Base-by-base conservation (phyloP, 2,888 invertebrate genomes). In the Patella caerulea region DNA sequence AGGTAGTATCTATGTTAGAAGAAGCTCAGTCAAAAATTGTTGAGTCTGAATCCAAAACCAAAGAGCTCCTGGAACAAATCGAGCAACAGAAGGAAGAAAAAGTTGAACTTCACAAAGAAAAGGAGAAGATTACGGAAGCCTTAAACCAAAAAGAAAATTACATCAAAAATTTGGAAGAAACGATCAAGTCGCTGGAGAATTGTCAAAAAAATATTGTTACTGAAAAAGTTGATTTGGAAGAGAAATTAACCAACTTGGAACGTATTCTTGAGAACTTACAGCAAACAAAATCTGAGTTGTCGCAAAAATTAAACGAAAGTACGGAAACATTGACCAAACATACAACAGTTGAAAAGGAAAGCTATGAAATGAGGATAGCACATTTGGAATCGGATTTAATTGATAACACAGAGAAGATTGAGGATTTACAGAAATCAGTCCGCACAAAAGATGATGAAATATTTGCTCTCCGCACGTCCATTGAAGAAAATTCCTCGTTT, bases 381-480 rank as follows among this genome's bases (percentile, higher is more conserved):
- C 53, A 74, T 3, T 34, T 84, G 14, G 73, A 81, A 65, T 74
- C 79, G 29, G 81, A 81, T 52, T 54, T 84, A 19, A 72, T 73
- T 55, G 71, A 76, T 17, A 75, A 81, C 4, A 65, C 78, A 54
- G 84, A 84, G 29, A 81, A 84, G 69, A 77, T 85, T 11, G 77
- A 81, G n/a, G 80, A 70, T 12, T 71, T 76, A 17, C 79, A 82
- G 19, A 78, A 79, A 29, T 53, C 72, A 55, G 71, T 84, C 3
- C 29, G 70, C 19, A 81, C 81, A 14, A 87, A 85, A 75, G 82
- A 85, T 70, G 82, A 82, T 74, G 85, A 85, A 73, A 83, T 86
- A 56, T 70, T 80, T 24, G 80, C 83, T 7, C 55, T 86, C 52
- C 81, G 81, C 19, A 79, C 83, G 53, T 83, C 81, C 34, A 79